Evolutionary conservation across 1,140 invertebrate genomes (phyloP).

Genomic region (Portunus trituberculatus): DNA sequence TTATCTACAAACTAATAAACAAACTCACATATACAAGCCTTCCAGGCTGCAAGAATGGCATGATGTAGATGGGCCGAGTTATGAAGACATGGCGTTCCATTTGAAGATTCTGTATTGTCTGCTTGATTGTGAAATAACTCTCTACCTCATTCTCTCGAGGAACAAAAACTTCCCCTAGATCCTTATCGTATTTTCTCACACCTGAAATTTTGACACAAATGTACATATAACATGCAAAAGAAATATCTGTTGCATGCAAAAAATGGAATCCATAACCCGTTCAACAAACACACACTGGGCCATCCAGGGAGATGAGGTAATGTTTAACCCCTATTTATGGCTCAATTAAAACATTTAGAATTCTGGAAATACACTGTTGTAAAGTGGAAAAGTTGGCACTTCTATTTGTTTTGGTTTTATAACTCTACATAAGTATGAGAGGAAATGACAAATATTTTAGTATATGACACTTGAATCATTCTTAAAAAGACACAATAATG

Average conservation of each 20-base stretch:
- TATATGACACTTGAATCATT: too few relatives aligned
- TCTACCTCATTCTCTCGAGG: conserved; percentile 88
- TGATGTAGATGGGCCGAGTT: conserved; percentile 92
- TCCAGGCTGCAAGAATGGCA: conserved; percentile 97
- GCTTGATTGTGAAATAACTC: conserved; percentile 91
- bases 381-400: too few relatives aligned
- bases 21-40: conserved; percentile 91
- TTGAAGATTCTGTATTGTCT: conserved; percentile 89
- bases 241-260: not conserved
- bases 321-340: too few relatives aligned
- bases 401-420: too few relatives aligned
- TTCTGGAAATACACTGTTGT: too few relatives aligned
- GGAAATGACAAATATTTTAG: too few relatives aligned
- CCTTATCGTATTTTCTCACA: conserved; percentile 70
- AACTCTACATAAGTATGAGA: too few relatives aligned
- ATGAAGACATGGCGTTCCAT: conserved; percentile 89
- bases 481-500: too few relatives aligned
- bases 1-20: not conserved
- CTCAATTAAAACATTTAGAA: too few relatives aligned
- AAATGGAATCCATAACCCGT: not conserved
- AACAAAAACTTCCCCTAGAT: conserved; percentile 79
- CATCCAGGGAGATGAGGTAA: too few relatives aligned
- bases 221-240: not conserved
- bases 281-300: not conserved
- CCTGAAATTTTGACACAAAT: conserved; percentile 63